Evolutionary conservation across 2,888 invertebrate genomes (phyloP).

Genomic region (Caenorhabditis virilis): DNA sequence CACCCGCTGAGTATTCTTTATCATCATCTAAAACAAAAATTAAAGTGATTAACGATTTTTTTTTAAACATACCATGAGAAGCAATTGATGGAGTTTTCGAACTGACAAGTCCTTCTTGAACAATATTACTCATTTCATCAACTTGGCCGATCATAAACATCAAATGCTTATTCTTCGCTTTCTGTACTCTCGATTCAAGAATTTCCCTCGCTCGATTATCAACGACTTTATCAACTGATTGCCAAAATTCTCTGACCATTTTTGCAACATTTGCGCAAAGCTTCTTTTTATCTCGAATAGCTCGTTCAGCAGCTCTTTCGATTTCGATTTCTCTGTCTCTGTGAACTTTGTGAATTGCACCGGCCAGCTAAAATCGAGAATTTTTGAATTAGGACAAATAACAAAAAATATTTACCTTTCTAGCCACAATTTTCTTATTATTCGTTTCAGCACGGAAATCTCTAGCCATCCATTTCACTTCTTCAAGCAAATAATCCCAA

Average conservation of each 20-base stretch:
- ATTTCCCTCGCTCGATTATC: constrained; percentile 73
- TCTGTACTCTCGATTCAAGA: constrained; percentile 90
- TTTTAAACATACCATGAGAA: constrained; percentile 5
- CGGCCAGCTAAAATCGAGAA: too few species aligned
- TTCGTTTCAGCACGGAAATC: constrained; percentile 97
- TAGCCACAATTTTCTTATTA: constrained; percentile 80
- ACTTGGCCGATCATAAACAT: constrained; percentile 97
- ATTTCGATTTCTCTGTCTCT: constrained; percentile 84
- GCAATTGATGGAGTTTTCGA: constrained; percentile 47
- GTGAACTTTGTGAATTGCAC: constrained; percentile 37
- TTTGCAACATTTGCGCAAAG: constrained; percentile 85
- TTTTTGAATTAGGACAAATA: too few species aligned
- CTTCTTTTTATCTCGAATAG: constrained; percentile 73
- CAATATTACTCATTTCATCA: constrained; percentile 79
- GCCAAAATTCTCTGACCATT: constrained; percentile 92
- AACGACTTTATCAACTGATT: constrained; percentile 86
- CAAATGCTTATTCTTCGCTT: constrained; percentile 91
- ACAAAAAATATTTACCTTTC: too few species aligned
- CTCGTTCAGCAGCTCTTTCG: constrained; percentile 84
- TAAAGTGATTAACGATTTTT: too few species aligned
- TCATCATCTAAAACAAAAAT: too few species aligned
- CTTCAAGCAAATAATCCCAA: constrained; percentile 97
- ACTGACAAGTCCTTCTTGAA: constrained; percentile 56
- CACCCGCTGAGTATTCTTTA: constrained; percentile 21
- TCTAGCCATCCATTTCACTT: constrained; percentile 94